Evolutionary conservation across 2,113 vertebrate genomes (phyloP).

Genomic region (Cryptomyrus ogoouensis): DNA sequence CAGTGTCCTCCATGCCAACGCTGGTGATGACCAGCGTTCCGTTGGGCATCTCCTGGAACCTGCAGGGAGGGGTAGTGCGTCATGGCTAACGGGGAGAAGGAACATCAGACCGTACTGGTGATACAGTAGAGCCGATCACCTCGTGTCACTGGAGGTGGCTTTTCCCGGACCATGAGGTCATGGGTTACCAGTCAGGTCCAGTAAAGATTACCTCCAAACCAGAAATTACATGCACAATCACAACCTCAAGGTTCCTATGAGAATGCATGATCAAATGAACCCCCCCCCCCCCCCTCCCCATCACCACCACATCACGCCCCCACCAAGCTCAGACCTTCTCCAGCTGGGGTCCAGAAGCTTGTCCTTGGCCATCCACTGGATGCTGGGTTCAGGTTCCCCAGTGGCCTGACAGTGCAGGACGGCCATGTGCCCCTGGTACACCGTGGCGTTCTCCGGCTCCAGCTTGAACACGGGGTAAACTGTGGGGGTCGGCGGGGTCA

Average conservation of each 20-base stretch:
- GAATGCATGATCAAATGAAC: background rate
- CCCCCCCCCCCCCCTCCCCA: background rate
- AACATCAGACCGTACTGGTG: background rate
- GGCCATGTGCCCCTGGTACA: constrained; percentile 93
- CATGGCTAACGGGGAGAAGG: background rate
- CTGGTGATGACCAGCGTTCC: constrained; percentile 83
- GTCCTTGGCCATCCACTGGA: constrained; percentile 93
- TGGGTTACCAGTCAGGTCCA: background rate
- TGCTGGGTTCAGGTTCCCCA: constrained; percentile 78
- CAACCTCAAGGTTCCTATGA: background rate
- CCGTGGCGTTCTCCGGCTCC: constrained; percentile 81
- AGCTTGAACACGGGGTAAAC: constrained; percentile 85
- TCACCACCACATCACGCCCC: background rate
- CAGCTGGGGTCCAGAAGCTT: constrained; percentile 71
- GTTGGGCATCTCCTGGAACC: constrained; percentile 89
- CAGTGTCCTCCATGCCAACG: constrained; percentile 80
- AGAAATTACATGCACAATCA: background rate
- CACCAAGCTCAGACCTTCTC: constrained; percentile 59
- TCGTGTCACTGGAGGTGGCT: background rate
- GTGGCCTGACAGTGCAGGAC: constrained; percentile 89
- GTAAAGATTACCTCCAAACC: background rate
- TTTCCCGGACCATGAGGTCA: background rate
- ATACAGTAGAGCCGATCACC: background rate
- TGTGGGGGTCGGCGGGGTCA: constrained; percentile 37
- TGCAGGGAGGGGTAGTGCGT: constrained; percentile 40